A percentile compares a stretch with the other conserved stretches of the same genome.
These are phyloP conservation scores for Drosophila hamatofila DNA, from an alignment of 2,888 invertebrate genomes.

Conservation along the genomic window DNA sequence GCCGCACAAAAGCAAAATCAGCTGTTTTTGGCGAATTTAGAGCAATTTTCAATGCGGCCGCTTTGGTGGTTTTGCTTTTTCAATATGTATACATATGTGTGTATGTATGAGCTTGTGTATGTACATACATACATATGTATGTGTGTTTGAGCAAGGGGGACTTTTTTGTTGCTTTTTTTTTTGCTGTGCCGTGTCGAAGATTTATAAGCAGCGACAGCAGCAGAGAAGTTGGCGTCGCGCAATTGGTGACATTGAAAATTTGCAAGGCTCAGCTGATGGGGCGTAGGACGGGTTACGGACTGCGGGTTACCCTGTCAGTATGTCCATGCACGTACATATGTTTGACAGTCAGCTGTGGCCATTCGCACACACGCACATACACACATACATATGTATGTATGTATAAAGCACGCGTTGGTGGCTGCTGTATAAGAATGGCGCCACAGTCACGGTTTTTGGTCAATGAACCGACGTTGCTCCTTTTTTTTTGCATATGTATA, in stretches of 20 bases:
- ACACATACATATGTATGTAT: too few species aligned
- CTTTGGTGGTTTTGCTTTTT: conserved; percentile 63
- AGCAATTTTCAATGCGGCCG: conserved; percentile 79
- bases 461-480: conserved; percentile 63
- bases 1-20: conserved; percentile 68
- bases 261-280: conserved; percentile 69
- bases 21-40: conserved; percentile 81
- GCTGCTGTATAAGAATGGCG: conserved; percentile 36
- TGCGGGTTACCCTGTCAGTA: conserved; percentile 40
- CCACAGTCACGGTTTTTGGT: conserved; percentile 66
- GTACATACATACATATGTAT: not conserved
- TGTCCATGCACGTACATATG: conserved; percentile 17
- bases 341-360: conserved; percentile 53
- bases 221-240: conserved; percentile 70
- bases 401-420: conserved; percentile 5
- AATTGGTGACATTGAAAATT: conserved; percentile 81
- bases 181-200: conserved; percentile 69
- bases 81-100: conserved; percentile 25
- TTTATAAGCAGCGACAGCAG: conserved; percentile 74
- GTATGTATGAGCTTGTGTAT: conserved; percentile 6
- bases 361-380: conserved; percentile 34
- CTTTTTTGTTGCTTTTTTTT: conserved; percentile 23
- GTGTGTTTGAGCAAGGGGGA: conserved; percentile 1
- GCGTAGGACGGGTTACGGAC: conserved; percentile 27
- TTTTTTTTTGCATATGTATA: conserved; percentile 37